Evolutionary conservation across 2,113 vertebrate species (phyloP).

Genomic region (Nibea albiflora): DNA sequence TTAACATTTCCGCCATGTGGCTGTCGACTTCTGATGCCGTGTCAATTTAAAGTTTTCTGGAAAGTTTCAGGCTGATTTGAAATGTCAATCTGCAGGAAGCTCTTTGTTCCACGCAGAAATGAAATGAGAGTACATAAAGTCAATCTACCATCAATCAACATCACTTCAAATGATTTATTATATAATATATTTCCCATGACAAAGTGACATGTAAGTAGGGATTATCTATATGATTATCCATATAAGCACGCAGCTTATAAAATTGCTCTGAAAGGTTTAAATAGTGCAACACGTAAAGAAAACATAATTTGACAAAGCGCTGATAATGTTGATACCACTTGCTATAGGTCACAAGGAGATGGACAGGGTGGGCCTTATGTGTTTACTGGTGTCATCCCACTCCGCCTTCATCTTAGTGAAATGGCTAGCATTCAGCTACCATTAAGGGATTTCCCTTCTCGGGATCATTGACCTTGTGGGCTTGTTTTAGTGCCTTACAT

Average conservation of each 20-base stretch:
- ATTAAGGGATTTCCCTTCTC: conserved; percentile 75
- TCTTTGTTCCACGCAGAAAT: neutral
- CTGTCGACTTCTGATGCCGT: neutral
- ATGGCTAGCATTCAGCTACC: conserved; percentile 67
- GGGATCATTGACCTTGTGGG: conserved; percentile 73
- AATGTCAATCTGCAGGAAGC: neutral
- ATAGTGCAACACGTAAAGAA: neutral
- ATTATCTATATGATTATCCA: too few species aligned
- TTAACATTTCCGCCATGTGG: conserved; percentile 20
- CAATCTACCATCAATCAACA: neutral
- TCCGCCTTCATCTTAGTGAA: conserved; percentile 40
- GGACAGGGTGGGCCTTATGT: conserved; percentile 61
- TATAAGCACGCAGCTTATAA: neutral
- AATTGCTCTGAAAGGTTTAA: neutral
- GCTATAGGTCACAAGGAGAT: conserved; percentile 64
- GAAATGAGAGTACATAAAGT: neutral
- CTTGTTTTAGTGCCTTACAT: conserved; percentile 61
- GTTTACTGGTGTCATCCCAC: conserved; percentile 28
- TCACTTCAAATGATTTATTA: neutral
- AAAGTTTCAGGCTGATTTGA: neutral
- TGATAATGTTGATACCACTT: conserved; percentile 60
- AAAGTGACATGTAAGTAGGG: too few species aligned
- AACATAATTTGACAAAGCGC: conserved; percentile 25
- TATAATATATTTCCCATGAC: too few species aligned
- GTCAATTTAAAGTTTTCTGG: conserved; percentile 8